Conservation (phyloP, 2,797 vertebrate species). For the Urosaurus nigricauda region DNA sequence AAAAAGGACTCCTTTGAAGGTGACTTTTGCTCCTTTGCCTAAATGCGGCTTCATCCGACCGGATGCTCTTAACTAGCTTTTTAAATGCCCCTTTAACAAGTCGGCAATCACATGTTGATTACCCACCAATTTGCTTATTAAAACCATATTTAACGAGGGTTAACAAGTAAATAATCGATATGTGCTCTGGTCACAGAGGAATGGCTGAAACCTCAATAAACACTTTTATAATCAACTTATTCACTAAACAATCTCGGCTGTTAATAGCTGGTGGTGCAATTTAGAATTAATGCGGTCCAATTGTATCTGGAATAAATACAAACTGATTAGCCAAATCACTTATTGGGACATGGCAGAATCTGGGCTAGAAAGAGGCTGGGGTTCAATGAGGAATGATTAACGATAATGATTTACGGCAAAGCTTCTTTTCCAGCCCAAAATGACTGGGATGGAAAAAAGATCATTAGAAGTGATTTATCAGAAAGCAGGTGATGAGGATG, state of each 20-base stretch:
- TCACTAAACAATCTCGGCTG: slow-evolving; percentile 65
- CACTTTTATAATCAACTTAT: slow-evolving; percentile 64
- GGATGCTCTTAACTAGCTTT: slow-evolving; percentile 19
- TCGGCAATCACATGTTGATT: slow-evolving; percentile 58
- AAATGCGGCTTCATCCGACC: background rate
- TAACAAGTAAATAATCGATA: slow-evolving; percentile 76
- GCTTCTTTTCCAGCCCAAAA: background rate
- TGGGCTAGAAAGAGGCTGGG: background rate
- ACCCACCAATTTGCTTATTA: slow-evolving; percentile 71
- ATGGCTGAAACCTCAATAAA: slow-evolving; percentile 71
- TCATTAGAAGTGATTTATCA: background rate
- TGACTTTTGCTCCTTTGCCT: background rate
- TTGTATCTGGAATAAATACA: slow-evolving; percentile 45
- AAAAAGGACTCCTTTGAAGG: no score
- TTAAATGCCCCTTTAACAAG: slow-evolving; percentile 41
- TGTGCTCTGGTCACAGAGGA: slow-evolving; percentile 64
- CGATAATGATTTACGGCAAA: background rate
- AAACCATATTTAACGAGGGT: slow-evolving; percentile 72
- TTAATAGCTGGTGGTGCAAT: slow-evolving; percentile 63
- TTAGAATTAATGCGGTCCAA: slow-evolving; percentile 65
- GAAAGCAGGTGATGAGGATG: background rate
- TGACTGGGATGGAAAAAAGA: background rate
- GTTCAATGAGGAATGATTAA: background rate
- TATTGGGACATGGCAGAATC: fast-evolving
- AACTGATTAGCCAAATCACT: slow-evolving; percentile 42